Percentiles rank a stretch among this genome's conserved stretches.
Conservation (phyloP, 2,797 vertebrate genomes). For the Clamator glandarius region DNA sequence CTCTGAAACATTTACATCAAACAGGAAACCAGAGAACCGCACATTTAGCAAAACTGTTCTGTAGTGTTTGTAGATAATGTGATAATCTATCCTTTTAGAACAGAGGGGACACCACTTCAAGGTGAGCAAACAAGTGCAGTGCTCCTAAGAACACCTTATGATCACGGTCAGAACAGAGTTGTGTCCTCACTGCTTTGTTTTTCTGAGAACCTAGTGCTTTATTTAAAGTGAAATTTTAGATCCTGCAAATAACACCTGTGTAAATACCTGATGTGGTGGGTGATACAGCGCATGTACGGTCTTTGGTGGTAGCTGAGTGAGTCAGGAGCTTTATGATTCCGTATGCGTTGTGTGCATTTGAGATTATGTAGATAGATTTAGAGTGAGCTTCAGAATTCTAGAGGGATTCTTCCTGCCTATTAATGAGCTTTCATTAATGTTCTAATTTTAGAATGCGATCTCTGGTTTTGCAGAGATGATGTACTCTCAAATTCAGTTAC, state of each 20-base stretch:
- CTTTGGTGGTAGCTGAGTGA: background rate
- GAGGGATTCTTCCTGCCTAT: background rate
- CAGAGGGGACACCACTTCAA: background rate
- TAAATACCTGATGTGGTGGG: background rate
- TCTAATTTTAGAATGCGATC: conserved; percentile 33
- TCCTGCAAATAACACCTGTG: background rate
- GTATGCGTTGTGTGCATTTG: rapidly evolving
- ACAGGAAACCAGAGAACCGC: background rate
- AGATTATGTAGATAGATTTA: background rate
- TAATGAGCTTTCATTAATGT: conserved; percentile 29
- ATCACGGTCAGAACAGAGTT: background rate
- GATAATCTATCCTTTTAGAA: background rate
- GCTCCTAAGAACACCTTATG: background rate
- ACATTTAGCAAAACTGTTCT: background rate
- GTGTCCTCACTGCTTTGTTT: background rate
- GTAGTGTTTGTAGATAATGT: background rate
- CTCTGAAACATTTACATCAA: background rate
- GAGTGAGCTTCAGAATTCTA: background rate
- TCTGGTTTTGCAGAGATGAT: conserved; percentile 2
- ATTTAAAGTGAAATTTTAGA: background rate
- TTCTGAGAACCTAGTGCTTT: background rate
- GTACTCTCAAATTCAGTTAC: background rate
- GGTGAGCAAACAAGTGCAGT: background rate
- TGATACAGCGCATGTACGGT: rapidly evolving
- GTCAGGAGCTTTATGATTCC: background rate